Conservation (phyloP, 2,113 vertebrate species). For the Lethenteron reissneri region DNA sequence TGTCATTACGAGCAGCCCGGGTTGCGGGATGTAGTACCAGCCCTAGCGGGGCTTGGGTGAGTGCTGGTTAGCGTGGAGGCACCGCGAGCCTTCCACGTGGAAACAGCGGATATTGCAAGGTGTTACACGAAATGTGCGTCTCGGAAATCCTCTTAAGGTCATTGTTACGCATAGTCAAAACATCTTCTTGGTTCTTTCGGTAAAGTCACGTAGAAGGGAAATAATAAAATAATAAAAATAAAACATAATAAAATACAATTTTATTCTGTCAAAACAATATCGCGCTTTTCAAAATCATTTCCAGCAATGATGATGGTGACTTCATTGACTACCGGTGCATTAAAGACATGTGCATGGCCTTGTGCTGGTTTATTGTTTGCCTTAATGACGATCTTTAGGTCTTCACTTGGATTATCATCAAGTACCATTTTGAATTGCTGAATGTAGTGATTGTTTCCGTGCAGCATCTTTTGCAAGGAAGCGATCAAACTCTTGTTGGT, state of each 20-base stretch:
- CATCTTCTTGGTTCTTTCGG: neutral
- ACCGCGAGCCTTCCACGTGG: neutral
- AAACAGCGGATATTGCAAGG: neutral
- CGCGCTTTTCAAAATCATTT: neutral
- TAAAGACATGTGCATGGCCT: neutral
- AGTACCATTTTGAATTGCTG: neutral
- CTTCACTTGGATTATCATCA: neutral
- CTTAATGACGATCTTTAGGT: slow-evolving; percentile 4
- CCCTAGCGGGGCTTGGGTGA: too few species aligned
- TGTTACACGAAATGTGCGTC: neutral
- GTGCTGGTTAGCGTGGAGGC: too few species aligned
- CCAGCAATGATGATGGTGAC: neutral
- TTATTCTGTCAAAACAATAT: neutral
- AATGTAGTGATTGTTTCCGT: neutral
- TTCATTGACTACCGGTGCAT: neutral
- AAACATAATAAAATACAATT: too few species aligned
- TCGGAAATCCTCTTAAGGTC: neutral
- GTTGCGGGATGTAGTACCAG: too few species aligned
- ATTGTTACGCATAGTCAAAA: neutral
- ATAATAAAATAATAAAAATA: too few species aligned
- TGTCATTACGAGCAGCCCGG: too few species aligned
- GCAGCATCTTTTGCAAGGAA: neutral
- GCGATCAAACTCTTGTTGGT: neutral
- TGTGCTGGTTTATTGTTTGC: neutral
- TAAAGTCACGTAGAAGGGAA: too few species aligned